phyloP scores from a whole-genome alignment of 2,113 vertebrate genomes.

The Scytalopus superciliaris region DNA sequence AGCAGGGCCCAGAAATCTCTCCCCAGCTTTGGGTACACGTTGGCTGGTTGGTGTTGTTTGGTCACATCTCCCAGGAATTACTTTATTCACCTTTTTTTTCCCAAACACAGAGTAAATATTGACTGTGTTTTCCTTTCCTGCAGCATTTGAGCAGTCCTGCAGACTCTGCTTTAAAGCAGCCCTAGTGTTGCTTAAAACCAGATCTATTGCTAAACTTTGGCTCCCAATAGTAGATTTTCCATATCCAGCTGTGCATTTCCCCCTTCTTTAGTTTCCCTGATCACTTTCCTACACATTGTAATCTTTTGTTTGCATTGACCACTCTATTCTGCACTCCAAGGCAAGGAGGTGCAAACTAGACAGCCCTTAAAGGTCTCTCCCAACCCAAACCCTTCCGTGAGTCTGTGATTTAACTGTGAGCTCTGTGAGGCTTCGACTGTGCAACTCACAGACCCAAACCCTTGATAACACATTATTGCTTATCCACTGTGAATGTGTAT shows the following conservation, averaged over 20 bases:
- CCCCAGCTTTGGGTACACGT: fast-evolving
- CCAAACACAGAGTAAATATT: not conserved
- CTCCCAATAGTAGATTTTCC: not conserved
- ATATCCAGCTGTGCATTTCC: not conserved
- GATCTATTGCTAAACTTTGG: not conserved
- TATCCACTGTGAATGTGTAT: not conserved
- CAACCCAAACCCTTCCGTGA: not conserved
- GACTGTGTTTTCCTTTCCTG: not conserved
- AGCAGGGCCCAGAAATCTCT: not conserved
- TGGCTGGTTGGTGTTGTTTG: not conserved
- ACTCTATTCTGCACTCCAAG: not conserved
- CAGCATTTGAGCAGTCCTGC: not conserved
- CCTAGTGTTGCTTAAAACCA: not conserved
- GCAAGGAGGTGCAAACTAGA: not conserved
- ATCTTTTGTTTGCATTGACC: not conserved
- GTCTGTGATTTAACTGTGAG: not conserved
- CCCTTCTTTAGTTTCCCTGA: not conserved
- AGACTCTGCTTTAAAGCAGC: not conserved
- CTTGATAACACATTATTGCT: not conserved
- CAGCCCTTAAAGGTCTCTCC: not conserved
- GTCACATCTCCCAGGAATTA: not conserved
- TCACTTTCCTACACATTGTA: not conserved
- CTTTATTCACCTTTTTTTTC: not conserved
- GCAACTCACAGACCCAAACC: not conserved
- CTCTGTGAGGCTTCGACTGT: not conserved